These are phyloP conservation scores for Boloria euphrosyne DNA, from an alignment of 2,888 invertebrate genomes.

Conservation along the genomic window DNA sequence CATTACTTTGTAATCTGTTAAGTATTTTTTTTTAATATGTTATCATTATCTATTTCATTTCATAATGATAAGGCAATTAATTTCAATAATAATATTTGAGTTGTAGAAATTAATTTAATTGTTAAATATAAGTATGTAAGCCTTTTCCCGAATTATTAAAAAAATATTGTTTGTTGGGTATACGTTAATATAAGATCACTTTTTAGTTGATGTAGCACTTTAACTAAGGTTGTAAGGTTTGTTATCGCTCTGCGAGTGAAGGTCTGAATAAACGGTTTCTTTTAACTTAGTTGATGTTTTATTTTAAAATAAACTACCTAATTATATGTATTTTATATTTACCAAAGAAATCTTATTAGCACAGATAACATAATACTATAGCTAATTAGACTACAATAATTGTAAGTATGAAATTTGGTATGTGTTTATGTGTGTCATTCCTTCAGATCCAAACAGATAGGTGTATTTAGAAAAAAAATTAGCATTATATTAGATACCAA, in stretches of 20 bases:
- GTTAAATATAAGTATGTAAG: slow-evolving; percentile 4
- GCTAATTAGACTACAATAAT: neutral
- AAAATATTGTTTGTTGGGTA: slow-evolving; percentile 6
- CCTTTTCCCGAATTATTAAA: slow-evolving; percentile 11
- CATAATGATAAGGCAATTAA: neutral
- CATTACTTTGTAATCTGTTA: neutral
- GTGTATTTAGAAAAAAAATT: neutral
- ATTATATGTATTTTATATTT: neutral
- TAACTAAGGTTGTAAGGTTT: slow-evolving; percentile 51
- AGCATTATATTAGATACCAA: too few species aligned
- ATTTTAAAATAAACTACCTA: slow-evolving; percentile 1
- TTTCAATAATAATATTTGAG: neutral
- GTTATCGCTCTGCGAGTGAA: slow-evolving; percentile 63
- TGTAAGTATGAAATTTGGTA: neutral
- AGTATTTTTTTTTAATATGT: neutral
- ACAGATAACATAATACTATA: too few species aligned
- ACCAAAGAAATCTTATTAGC: neutral
- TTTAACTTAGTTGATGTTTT: slow-evolving; percentile 47
- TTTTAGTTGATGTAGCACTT: slow-evolving; percentile 49
- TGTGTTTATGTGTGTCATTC: too few species aligned
- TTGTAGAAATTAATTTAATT: neutral
- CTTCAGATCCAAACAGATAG: too few species aligned
- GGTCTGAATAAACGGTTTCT: slow-evolving; percentile 63
- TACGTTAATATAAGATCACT: slow-evolving; percentile 27
- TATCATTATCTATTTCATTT: neutral